Evolutionary conservation across 2,113 vertebrate species (phyloP), one percentile per base, ranked within the genome.

Genomic region (Asarcornis scutulata): DNA sequence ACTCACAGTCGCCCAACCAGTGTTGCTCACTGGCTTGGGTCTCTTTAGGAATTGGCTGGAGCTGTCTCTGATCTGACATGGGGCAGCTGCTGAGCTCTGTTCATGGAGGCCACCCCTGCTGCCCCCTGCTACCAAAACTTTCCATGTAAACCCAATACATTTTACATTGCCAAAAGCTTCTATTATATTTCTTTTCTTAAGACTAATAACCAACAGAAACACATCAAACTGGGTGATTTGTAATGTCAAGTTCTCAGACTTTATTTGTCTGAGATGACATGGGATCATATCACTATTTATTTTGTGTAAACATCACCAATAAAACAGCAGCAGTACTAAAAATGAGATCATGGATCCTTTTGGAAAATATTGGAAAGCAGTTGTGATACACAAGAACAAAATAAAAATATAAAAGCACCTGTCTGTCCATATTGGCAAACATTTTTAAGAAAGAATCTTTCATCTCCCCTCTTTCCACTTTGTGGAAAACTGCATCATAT

Each of bases 321-420:
- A 32, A 6, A 44, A 48, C 46, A 48, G 60, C 16, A 53, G 3
- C 29, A 60, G 13, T 36, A 17, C 5, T 66, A 88, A 88, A 83
- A 56, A 62, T 20, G 6, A 90, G 10, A 6, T 9, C 27, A 6
- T 48, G 38, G 2, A 3, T 52, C 32, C 21, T 0, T 31, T 44
- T 18, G 17, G 44, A 77, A 92, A 72, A 83, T 4, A 8, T 36
- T 3, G 50, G 32, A 20, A 53, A 52, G 29, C 46, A 63, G 8
- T 32, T 78, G 2, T 78, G 27, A 32, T 55, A 75, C 6, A 23
- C 5, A 53, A 67, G 13, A 52, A 52, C 50, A 25, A 52, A 52
- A 52, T 25, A 52, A 52, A 53, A 42, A 63, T 7, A 31, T 34
- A 67, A 55, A 89, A 64, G 15, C 8, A 3, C 3, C 13, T 71